These are phyloP conservation scores for Physocephala rufipes DNA, from an alignment of 2,888 invertebrate genomes.

Conservation along the genomic window DNA sequence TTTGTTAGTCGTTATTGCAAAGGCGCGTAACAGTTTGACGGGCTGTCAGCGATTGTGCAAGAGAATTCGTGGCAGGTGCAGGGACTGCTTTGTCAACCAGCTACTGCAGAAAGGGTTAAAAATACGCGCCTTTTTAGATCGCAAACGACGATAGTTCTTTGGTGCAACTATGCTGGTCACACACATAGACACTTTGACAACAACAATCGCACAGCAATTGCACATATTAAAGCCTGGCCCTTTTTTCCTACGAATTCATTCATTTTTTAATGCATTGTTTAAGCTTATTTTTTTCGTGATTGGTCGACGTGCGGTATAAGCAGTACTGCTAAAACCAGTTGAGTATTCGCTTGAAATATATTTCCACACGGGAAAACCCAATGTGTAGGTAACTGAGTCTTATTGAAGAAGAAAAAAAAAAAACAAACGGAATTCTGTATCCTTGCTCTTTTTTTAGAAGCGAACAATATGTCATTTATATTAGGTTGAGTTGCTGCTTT, in stretches of 20 bases:
- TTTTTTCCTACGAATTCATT: constrained; percentile 6
- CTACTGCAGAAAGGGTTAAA: not conserved
- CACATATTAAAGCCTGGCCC: not conserved
- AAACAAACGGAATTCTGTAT: not conserved
- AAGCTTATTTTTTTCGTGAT: constrained; percentile 6
- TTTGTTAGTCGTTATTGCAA: not conserved
- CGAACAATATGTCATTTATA: not conserved
- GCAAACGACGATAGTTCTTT: not conserved
- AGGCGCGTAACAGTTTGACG: not conserved
- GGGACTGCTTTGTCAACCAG: constrained; percentile 18
- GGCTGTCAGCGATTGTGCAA: not conserved
- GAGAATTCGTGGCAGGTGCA: constrained; percentile 25
- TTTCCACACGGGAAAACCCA: not conserved
- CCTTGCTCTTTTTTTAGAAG: not conserved
- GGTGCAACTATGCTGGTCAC: constrained; percentile 18
- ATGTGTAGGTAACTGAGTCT: too few species aligned
- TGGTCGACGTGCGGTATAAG: not conserved
- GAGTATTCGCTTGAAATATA: not conserved
- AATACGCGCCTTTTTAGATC: constrained; percentile 18
- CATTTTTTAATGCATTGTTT: not conserved
- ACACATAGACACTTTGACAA: constrained; percentile 31
- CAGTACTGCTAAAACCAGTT: constrained; percentile 10
- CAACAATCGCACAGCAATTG: constrained; percentile 10
- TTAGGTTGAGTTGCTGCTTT: not conserved
- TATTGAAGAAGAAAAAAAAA: not conserved